These are phyloP conservation scores for Aptenodytes forsteri DNA, from an alignment of 2,113 vertebrate species.

Conservation along the genomic window DNA sequence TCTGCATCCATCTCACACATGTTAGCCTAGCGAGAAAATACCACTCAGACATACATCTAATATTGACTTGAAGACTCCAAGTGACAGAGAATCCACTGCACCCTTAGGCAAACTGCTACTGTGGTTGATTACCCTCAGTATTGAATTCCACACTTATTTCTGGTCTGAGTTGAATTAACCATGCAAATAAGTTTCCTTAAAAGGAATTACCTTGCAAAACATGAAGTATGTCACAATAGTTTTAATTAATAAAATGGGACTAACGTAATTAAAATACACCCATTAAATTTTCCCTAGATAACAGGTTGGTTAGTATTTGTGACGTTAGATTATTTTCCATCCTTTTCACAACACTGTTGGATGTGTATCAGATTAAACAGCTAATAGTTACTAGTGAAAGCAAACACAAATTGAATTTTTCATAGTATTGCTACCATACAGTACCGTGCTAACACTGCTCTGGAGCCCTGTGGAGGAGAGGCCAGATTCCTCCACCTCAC, in stretches of 20 bases:
- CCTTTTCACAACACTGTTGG: neutral
- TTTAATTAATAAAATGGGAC: neutral
- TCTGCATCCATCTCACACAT: neutral
- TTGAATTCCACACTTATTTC: neutral
- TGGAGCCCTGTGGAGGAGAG: neutral
- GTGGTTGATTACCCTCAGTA: neutral
- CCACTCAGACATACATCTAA: neutral
- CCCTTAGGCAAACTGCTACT: neutral
- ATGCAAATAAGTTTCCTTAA: neutral
- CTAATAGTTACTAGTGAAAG: neutral
- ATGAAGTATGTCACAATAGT: neutral
- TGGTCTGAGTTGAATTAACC: neutral
- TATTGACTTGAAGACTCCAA: neutral
- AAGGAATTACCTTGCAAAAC: neutral
- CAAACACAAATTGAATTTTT: neutral
- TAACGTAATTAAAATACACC: neutral
- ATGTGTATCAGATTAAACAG: neutral
- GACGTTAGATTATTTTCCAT: neutral
- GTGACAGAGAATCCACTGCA: neutral
- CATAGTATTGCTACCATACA: neutral
- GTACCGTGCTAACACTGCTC: neutral
- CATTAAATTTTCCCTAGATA: neutral
- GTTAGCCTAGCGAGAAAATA: neutral
- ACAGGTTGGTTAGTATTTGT: neutral
- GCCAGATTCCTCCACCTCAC: neutral